Conservation (phyloP, 2,113 vertebrate species). For the Myanophis thanlyinensis region DNA sequence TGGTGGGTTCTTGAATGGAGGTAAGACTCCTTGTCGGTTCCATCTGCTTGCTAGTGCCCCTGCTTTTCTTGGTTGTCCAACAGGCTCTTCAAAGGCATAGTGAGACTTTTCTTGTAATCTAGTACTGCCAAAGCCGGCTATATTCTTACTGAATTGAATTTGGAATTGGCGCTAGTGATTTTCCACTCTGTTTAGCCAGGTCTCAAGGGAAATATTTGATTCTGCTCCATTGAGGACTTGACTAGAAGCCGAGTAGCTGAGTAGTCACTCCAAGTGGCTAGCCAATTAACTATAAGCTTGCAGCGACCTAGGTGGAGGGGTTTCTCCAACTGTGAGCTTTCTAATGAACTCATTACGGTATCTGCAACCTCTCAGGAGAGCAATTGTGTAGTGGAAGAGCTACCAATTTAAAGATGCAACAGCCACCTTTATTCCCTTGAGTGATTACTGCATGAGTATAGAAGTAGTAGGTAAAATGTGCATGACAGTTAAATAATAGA, state of each 20-base stretch:
- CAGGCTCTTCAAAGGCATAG: background rate
- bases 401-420: background rate
- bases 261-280: background rate
- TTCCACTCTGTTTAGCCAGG: background rate
- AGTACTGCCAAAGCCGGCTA: background rate
- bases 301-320: background rate
- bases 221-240: background rate
- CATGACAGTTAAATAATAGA: background rate
- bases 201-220: background rate
- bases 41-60: background rate
- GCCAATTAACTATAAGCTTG: background rate
- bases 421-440: background rate
- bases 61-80: background rate
- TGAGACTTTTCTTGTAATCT: background rate
- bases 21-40: background rate
- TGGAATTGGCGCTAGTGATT: background rate
- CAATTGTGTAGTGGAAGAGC: background rate
- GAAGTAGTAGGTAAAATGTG: background rate
- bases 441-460: background rate
- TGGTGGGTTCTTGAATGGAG: background rate
- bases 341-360: background rate
- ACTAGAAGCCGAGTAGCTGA: background rate
- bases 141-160: background rate
- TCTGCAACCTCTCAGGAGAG: background rate
- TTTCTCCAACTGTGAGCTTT: background rate